A percentile compares a stretch with the other conserved stretches of the same genome.
Evolutionary conservation across 2,113 vertebrate genomes (phyloP).

Genomic region (Dolichallabes microphthalmus): DNA sequence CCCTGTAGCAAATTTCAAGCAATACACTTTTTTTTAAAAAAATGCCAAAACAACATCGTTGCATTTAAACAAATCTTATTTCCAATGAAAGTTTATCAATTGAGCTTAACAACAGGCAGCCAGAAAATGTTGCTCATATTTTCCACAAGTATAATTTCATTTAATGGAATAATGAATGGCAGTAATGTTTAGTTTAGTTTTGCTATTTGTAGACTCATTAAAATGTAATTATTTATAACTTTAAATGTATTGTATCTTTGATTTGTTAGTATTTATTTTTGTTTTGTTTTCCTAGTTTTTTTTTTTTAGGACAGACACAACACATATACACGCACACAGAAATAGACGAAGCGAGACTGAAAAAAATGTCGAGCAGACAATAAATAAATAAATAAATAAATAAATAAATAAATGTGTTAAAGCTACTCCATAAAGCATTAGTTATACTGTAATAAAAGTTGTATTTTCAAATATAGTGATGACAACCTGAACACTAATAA

Average conservation of each 20-base stretch:
- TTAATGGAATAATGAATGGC: slow-evolving; percentile 43
- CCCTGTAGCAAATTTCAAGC: slow-evolving; percentile 49
- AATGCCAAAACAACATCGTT: slow-evolving; percentile 20
- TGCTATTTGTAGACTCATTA: slow-evolving; percentile 60
- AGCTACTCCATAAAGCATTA: slow-evolving; percentile 57
- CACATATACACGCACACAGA: slow-evolving; percentile 60
- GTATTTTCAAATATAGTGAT: slow-evolving; percentile 37
- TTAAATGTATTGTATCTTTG: slow-evolving; percentile 62
- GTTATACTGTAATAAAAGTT: slow-evolving; percentile 44
- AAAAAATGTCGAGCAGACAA: slow-evolving; percentile 24
- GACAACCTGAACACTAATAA: slow-evolving; percentile 49
- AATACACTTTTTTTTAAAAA: slow-evolving; percentile 23
- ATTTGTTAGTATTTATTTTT: slow-evolving; percentile 63
- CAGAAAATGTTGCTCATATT: slow-evolving; percentile 9
- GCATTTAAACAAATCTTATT: slow-evolving; percentile 32
- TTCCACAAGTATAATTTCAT: slow-evolving; percentile 21
- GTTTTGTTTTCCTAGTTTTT: slow-evolving; percentile 50
- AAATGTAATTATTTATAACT: slow-evolving; percentile 57
- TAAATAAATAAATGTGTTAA: slow-evolving; percentile 52
- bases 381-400: slow-evolving; percentile 49
- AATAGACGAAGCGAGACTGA: slow-evolving; percentile 47
- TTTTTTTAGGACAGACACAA: slow-evolving; percentile 65
- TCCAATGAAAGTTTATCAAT: slow-evolving; percentile 18
- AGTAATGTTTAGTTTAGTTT: slow-evolving; percentile 48
- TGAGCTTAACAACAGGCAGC: slow-evolving; percentile 18